phyloP scores from a whole-genome alignment of 1,140 invertebrate species.

The Drosophila nigrodunni region DNA sequence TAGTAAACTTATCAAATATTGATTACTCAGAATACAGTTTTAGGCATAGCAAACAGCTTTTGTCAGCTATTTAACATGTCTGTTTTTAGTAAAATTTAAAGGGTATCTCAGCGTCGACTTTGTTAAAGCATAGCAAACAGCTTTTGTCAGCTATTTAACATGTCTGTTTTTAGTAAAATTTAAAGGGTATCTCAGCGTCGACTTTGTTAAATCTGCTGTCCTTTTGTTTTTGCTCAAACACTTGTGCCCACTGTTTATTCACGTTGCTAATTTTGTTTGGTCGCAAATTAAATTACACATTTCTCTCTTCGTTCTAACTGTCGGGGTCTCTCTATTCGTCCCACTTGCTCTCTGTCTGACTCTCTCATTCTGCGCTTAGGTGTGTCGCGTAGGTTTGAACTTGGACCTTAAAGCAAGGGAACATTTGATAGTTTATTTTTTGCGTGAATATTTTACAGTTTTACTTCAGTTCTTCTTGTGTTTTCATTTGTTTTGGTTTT shows the following conservation, averaged over 20 bases:
- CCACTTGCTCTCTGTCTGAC: slow-evolving; percentile 7
- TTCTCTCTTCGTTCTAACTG: slow-evolving; percentile 27
- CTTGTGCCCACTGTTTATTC: neutral
- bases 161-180: neutral
- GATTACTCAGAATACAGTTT: neutral
- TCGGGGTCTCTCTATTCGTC: neutral
- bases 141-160: neutral
- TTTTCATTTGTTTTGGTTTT: slow-evolving; percentile 8
- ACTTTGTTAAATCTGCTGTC: neutral
- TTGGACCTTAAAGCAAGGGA: slow-evolving; percentile 13
- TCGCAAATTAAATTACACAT: slow-evolving; percentile 73
- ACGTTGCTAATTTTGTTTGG: slow-evolving; percentile 54
- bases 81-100: neutral
- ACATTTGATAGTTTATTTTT: slow-evolving; percentile 20
- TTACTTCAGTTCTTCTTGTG: slow-evolving; percentile 13
- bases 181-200: slow-evolving; percentile 8
- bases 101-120: slow-evolving; percentile 9
- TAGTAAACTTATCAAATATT: neutral
- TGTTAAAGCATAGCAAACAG: neutral
- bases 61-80: neutral
- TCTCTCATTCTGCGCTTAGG: slow-evolving; percentile 2
- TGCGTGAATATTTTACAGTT: slow-evolving; percentile 19
- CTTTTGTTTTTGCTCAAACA: slow-evolving; percentile 14
- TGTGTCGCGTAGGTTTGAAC: slow-evolving; percentile 17
- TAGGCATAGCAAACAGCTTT: slow-evolving; percentile 1